Conservation (phyloP, 2,888 invertebrate species). For the Hermaeophaga mercurialis region DNA sequence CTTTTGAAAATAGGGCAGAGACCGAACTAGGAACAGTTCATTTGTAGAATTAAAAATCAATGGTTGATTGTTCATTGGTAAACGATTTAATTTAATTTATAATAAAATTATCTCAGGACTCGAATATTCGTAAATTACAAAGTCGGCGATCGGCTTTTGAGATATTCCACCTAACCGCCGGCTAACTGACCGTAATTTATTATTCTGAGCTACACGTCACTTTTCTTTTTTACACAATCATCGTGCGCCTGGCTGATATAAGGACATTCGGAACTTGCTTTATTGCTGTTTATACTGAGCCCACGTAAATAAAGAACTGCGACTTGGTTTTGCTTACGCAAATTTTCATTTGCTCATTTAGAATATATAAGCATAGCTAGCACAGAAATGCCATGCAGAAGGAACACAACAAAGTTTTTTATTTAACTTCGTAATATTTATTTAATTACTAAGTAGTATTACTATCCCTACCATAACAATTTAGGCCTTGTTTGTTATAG, state of each 20-base stretch:
- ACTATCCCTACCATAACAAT: no score
- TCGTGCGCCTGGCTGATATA: conserved; percentile 40
- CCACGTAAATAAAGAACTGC: conserved; percentile 10
- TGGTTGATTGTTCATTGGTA: conserved; percentile 29
- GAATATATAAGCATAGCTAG: not conserved
- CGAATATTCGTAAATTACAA: conserved; percentile 48
- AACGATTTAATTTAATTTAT: conserved; percentile 41
- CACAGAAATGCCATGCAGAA: no score
- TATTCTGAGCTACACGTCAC: conserved; percentile 45
- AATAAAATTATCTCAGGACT: conserved; percentile 39
- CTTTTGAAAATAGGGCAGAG: conserved; percentile 1
- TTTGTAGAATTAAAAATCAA: conserved; percentile 19
- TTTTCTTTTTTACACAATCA: conserved; percentile 45
- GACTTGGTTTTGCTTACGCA: conserved; percentile 12
- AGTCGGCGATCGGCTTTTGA: conserved; percentile 49
- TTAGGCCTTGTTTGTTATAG: no score
- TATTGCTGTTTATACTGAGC: conserved; percentile 21
- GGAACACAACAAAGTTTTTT: no score
- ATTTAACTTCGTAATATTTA: no score
- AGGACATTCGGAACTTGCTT: conserved; percentile 28
- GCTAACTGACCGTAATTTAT: conserved; percentile 47
- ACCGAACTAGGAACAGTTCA: conserved; percentile 14
- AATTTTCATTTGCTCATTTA: conserved; percentile 12
- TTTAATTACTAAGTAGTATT: no score
- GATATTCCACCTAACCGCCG: conserved; percentile 47